Base-by-base conservation (phyloP, 2,888 invertebrate species). In the Entomobrya multifasciata region DNA sequence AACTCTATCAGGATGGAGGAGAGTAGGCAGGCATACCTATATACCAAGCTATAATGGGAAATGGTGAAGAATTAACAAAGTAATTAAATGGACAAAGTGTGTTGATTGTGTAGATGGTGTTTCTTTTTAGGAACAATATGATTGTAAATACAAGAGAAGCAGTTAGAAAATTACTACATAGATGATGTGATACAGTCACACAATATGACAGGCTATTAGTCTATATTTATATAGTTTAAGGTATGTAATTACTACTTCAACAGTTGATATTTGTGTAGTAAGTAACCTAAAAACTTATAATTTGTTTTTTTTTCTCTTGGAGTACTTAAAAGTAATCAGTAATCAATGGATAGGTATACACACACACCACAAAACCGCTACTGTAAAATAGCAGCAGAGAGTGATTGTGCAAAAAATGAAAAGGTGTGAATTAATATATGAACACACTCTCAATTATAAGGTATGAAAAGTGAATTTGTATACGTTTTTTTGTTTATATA, bases 241-340 rank as follows among this genome's bases (percentile, higher is more conserved):
- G 17, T 27, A 13, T 84, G 55, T 84, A 84, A 84, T 84, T 84
- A 84, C 20, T 84, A 67, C 84, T 84, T 84, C 77, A 77, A 27
- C 84, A 84, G 84, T 77, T 60, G 15, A 6, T 30, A 60, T 30
- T 15, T 30, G 36, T 36, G 57, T 57, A 57, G 20, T 30, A n/a
- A 5, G 25, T 60, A 30, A 27, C 60, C 60, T 60, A 8, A 25
- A 60, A 30, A 60, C 36, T 4, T n/a, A 55, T 20, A 55, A n/a
- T 27, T 60, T 60, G 60, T 60, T 25, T 60, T 60, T 36, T 36
- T 36, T 36, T 36, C 36, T 36, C 36, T 36, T 36, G 20, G 20
- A 60, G 60, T 30, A 22, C 30, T 60, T 60, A 30, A 60, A 27
- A 60, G 60, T 60, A 60, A 60, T 60, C 60, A 60, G 60, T 36